These are phyloP conservation scores for Macroramphosus scolopax DNA, from an alignment of 2,797 vertebrate genomes.

Conservation along the genomic window DNA sequence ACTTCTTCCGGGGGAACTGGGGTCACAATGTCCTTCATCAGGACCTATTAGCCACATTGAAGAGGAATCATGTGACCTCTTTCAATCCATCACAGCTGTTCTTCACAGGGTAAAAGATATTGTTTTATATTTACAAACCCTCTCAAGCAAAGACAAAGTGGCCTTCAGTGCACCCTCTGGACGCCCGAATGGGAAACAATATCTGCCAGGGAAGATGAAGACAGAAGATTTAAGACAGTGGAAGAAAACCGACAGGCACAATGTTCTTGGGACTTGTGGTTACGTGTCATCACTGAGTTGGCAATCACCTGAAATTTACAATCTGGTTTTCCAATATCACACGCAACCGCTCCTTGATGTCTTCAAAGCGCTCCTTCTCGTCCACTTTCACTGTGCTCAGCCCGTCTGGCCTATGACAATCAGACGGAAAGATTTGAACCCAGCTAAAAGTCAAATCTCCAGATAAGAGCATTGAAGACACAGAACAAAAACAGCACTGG, in stretches of 20 bases:
- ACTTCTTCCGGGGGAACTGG: slow-evolving; percentile 98
- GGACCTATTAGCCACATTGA: slow-evolving; percentile 70
- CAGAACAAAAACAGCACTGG: slow-evolving; percentile 6
- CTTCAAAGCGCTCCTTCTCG: slow-evolving; percentile 98
- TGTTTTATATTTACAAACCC: slow-evolving; percentile 81
- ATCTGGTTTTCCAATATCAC: slow-evolving; percentile 98
- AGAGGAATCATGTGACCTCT: slow-evolving; percentile 10
- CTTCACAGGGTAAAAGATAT: slow-evolving; percentile 3
- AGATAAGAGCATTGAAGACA: slow-evolving; percentile 5
- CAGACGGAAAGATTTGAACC: slow-evolving; percentile 47
- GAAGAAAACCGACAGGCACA: neutral
- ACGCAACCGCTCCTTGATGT: slow-evolving; percentile 97
- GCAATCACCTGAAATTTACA: slow-evolving; percentile 93
- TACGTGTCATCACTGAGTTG: slow-evolving; percentile 9
- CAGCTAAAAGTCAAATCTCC: slow-evolving; percentile 9
- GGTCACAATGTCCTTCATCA: slow-evolving; percentile 99
- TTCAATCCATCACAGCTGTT: slow-evolving; percentile 5
- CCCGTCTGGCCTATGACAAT: slow-evolving; percentile 89
- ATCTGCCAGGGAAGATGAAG: slow-evolving; percentile 75
- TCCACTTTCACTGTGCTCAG: slow-evolving; percentile 97
- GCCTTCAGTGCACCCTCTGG: slow-evolving; percentile 99
- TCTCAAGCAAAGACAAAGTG: slow-evolving; percentile 95
- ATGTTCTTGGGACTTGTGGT: slow-evolving; percentile 1
- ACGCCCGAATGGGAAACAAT: slow-evolving; percentile 98
- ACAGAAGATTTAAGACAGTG: slow-evolving; percentile 10